Evolutionary conservation across 2,113 vertebrate species (phyloP), one percentile per base, ranked within the genome.

Genomic region (Conger conger): DNA sequence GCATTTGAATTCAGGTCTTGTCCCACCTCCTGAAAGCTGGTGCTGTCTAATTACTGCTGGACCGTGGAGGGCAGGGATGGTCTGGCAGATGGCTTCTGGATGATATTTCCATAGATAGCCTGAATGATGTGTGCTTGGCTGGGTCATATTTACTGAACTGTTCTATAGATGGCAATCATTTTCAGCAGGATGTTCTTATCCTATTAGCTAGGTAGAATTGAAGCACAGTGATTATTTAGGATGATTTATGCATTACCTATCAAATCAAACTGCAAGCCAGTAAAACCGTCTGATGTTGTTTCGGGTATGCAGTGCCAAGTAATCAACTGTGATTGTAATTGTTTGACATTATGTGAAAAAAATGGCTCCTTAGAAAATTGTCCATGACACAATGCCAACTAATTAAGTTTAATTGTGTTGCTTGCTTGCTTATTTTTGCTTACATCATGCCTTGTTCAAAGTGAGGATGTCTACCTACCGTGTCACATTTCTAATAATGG

Each of bases 1-100:
- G 68, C 23, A 73, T 73, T 73, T 73, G n/a, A 73, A 73, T 73
- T 73, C 68, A 73, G 68, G n/a, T 73, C 68, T 33, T 33, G 68
- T 73, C 68, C 68, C 68, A 73, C 68, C n/a, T 35, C 37, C 37
- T 78, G 76, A 35, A 78, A 20, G 76, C 76, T 78, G 76, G 36
- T 38, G 76, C 36, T 78, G 17, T 35, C 36, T 38, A 38, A 38
- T 82, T 82, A 82, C 11, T 30, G 16, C 80, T 37, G 30, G 33
- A 36, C 53, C 80, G 35, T 33, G 30, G n/a, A 20, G 30, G 30
- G 35, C 30, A 36, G 53, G 81, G 54, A 16, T n/a, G 33, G 30
- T 23, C 27, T 73, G 76, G 42, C 45, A 81, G 80, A 53, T 54
- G 81, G 54, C 54, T 36, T 68, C 23, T 35, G 53, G 80, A 35